These are phyloP conservation scores for Solen grandis DNA, from an alignment of 1,140 invertebrate species.

Conservation along the genomic window DNA sequence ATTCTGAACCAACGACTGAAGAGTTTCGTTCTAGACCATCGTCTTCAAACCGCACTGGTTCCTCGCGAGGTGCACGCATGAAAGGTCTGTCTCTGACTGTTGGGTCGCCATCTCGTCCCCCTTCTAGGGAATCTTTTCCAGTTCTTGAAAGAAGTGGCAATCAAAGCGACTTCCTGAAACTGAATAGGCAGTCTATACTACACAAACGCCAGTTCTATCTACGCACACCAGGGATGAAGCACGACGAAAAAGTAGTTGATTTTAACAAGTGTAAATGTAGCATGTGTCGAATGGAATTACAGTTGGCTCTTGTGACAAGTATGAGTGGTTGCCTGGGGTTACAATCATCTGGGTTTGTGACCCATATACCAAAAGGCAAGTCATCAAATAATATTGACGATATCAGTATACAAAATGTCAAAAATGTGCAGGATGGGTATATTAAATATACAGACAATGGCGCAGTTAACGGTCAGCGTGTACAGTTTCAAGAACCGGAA, in stretches of 20 bases:
- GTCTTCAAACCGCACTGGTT: constrained; percentile 2
- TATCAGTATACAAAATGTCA: background rate
- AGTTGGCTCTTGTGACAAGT: constrained; percentile 61
- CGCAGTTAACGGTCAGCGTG: background rate
- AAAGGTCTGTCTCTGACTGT: constrained; percentile 56
- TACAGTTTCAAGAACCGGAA: constrained; percentile 44
- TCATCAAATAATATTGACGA: background rate
- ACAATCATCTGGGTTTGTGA: background rate
- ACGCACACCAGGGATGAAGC: constrained; percentile 59
- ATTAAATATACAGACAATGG: background rate
- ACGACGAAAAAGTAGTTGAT: constrained; percentile 30
- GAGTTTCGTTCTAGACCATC: constrained; percentile 22
- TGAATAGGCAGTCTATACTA: constrained; percentile 61
- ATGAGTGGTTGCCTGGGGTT: background rate
- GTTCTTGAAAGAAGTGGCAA: too few species aligned
- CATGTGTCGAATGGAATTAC: constrained; percentile 68
- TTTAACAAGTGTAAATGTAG: constrained; percentile 64
- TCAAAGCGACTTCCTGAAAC: constrained; percentile 59
- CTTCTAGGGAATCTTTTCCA: constrained; percentile 25
- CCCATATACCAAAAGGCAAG: background rate
- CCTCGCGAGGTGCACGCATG: constrained; percentile 24
- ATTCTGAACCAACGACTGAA: constrained; percentile 57
- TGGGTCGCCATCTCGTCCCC: background rate
- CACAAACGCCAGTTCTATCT: constrained; percentile 68
- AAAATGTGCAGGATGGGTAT: background rate